phyloP scores from a whole-genome alignment of 2,113 vertebrate genomes.

The Gobio gobio region DNA sequence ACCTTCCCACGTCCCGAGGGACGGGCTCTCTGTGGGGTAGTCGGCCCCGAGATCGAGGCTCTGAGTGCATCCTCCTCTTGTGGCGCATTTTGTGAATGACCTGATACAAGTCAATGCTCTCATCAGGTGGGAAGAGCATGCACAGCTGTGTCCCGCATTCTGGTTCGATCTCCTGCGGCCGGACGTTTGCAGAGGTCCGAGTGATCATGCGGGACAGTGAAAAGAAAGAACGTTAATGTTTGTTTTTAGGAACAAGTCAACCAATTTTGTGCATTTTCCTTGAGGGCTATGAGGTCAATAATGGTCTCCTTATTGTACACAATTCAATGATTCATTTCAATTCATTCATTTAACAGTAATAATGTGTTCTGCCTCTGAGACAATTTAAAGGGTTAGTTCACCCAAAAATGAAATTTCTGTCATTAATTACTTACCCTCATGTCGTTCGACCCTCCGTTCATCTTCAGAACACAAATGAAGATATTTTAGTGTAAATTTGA shows the following conservation, averaged over 20 bases:
- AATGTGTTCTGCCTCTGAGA: neutral
- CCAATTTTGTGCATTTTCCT: neutral
- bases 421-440: no score
- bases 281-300: neutral
- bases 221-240: neutral
- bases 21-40: conserved; percentile 87
- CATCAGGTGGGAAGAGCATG: conserved; percentile 93
- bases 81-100: conserved; percentile 97
- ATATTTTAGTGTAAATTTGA: no score
- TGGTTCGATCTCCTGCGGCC: conserved; percentile 91
- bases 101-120: conserved; percentile 97
- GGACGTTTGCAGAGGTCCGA: neutral
- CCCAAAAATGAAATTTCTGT: no score
- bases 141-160: conserved; percentile 94
- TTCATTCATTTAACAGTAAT: neutral
- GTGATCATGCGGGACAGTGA: neutral
- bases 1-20: conserved; percentile 98
- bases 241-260: neutral
- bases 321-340: neutral
- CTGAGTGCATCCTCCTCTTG: conserved; percentile 94
- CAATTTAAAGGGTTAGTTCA: no score
- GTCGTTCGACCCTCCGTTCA: no score
- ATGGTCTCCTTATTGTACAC: neutral
- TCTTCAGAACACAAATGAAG: no score
- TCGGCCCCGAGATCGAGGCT: conserved; percentile 91